A percentile compares a stretch with the other conserved stretches of the same genome.
Conservation (phyloP, 2,888 invertebrate genomes). For the Drosophila tanythrix region DNA sequence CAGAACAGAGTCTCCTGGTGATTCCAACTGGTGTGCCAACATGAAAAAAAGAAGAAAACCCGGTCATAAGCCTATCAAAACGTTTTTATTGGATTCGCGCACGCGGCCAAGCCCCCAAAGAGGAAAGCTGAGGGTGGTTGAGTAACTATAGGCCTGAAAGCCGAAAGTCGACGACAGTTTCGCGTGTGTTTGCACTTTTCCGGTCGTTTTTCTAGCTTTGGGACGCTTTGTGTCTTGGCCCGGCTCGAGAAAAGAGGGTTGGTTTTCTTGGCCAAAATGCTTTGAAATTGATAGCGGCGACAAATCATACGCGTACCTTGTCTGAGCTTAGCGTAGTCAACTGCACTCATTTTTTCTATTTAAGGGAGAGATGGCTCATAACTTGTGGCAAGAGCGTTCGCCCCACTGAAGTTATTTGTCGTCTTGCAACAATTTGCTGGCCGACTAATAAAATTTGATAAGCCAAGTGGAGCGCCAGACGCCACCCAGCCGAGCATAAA, state of each 20-base stretch:
- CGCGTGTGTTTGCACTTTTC: conserved; percentile 80
- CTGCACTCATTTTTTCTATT: conserved; percentile 45
- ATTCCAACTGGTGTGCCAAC: conserved; percentile 44
- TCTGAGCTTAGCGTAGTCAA: conserved; percentile 27
- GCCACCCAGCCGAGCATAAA: conserved; percentile 54
- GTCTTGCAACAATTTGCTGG: conserved; percentile 76
- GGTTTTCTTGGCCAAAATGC: conserved; percentile 34
- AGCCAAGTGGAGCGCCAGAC: conserved; percentile 70
- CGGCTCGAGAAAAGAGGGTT: conserved; percentile 34
- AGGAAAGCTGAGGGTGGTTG: neutral
- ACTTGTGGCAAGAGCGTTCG: conserved; percentile 18
- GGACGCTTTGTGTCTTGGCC: conserved; percentile 41
- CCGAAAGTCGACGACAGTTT: conserved; percentile 65
- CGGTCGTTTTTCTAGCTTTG: conserved; percentile 66
- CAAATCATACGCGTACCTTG: conserved; percentile 68
- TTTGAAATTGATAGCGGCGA: conserved; percentile 74
- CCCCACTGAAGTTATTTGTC: conserved; percentile 59
- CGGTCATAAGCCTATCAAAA: conserved; percentile 75
- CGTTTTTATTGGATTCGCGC: conserved; percentile 73
- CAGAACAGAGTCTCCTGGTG: conserved; percentile 35
- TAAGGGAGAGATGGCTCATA: conserved; percentile 54
- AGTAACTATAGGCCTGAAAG: neutral
- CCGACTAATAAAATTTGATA: conserved; percentile 78
- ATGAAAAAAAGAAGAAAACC: conserved; percentile 35
- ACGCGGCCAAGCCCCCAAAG: conserved; percentile 65